These are phyloP conservation scores for Trachythela sp. DNA, from an alignment of 64 coral and sea anemone species.

Conservation along the genomic window DNA sequence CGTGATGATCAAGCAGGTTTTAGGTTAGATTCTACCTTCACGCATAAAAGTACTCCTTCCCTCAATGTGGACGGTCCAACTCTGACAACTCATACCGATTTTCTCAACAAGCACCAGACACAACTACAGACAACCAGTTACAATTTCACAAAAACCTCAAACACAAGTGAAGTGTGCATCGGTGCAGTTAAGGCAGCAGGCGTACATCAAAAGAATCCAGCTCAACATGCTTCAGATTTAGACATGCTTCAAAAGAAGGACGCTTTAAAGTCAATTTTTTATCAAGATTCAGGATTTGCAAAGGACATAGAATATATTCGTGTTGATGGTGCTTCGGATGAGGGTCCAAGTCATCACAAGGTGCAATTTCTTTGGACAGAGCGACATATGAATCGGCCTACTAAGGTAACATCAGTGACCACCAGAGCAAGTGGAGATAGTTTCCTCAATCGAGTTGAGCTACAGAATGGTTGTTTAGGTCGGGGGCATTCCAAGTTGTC, in stretches of 20 bases:
- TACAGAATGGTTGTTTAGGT: slow-evolving; percentile 8
- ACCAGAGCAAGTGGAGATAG: slow-evolving; percentile 18
- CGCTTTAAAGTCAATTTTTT: slow-evolving; percentile 26
- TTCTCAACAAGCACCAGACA: slow-evolving; percentile 49
- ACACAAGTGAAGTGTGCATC: slow-evolving; percentile 41
- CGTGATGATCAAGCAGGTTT: slow-evolving; percentile 62
- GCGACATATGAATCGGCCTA: background rate
- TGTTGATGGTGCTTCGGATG: background rate
- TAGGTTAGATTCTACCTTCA: slow-evolving; percentile 47
- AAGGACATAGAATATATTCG: background rate
- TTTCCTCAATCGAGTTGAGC: background rate
- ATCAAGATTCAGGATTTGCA: background rate
- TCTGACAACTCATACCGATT: no score
- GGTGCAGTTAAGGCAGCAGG: slow-evolving; percentile 50
- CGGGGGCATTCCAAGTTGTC: background rate
- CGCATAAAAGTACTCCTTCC: no score
- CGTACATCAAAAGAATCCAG: slow-evolving; percentile 44
- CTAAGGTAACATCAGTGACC: background rate
- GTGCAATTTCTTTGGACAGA: background rate
- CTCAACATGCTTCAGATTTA: slow-evolving; percentile 39
- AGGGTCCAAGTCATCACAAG: background rate
- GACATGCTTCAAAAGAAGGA: slow-evolving; percentile 6
- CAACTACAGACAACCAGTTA: slow-evolving; percentile 55
- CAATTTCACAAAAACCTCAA: slow-evolving; percentile 50
- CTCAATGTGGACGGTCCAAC: no score